Evolutionary conservation across 2,113 vertebrate genomes (phyloP), one percentile per base, ranked within the genome.

Genomic region (Deroptyus accipitrinus): DNA sequence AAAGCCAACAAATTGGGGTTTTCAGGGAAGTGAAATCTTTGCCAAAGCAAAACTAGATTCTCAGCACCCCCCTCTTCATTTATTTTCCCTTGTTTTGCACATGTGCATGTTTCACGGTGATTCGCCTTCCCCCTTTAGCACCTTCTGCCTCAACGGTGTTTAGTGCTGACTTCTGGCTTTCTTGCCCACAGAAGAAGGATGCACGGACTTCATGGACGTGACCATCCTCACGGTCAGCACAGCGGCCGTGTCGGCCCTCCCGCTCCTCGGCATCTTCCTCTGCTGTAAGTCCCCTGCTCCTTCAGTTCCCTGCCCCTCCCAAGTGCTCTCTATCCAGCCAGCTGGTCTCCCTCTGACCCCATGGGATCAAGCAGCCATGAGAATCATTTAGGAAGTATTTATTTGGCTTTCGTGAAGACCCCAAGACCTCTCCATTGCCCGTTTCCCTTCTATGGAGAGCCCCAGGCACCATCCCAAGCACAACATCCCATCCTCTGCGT

Each of bases 401-500:
- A 5, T 44, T 17, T 1, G 51, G 20, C 49, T 66, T 49, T 49
- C 13, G 3, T 3, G 57, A 61, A 31, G 62, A 48, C 28, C 19
- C 35, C 13, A 1, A 11, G 69, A 19, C 5, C 17, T 54, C 42
- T 30, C n/a, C n/a, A 2, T 3, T 37, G 64, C 6, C 3, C 3
- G 0, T 30, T 44, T 13, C 81, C 31, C 10, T 17, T 28, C 41
- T 49, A 30, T 3, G 5, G 44, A 10, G 55, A 73, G 49, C 14
- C 59, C 35, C 52, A 31, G 63, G 1, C 17, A 11, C 57, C 11
- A 4, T 4, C 62, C 54, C 8, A 2, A 10, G 66, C 1, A 4
- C 64, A 11, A 0, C 16, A 1, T 3, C 69, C 74, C 3, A 0
- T 2, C 0, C 33, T 1, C 4, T 2, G 19, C 1, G 2, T 6